Conservation (phyloP, 2,888 invertebrate genomes). For the Antheraea assamensis region DNA sequence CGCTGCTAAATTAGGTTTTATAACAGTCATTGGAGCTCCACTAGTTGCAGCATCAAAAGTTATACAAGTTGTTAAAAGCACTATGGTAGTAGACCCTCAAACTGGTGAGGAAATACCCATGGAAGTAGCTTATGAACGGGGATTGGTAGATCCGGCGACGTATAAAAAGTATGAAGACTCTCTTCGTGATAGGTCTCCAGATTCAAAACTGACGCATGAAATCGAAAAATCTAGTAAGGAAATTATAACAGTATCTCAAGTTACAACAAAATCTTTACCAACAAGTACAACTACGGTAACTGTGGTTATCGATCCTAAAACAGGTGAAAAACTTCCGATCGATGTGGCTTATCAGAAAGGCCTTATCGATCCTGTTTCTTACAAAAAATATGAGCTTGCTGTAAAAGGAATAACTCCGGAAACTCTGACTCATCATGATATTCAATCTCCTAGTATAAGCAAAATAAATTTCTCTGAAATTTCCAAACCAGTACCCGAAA, state of each 20-base stretch:
- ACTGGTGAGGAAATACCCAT: slow-evolving; percentile 91
- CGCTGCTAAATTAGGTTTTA: slow-evolving; percentile 89
- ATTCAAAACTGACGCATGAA: slow-evolving; percentile 44
- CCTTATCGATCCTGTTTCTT: slow-evolving; percentile 70
- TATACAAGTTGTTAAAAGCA: slow-evolving; percentile 84
- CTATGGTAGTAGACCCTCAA: slow-evolving; percentile 89
- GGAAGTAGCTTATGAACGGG: slow-evolving; percentile 90
- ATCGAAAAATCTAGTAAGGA: slow-evolving; percentile 41
- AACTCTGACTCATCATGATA: slow-evolving; percentile 30
- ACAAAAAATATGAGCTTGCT: slow-evolving; percentile 73
- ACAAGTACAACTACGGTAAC: slow-evolving; percentile 34
- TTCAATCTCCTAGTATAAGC: slow-evolving; percentile 35
- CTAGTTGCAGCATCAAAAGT: slow-evolving; percentile 87
- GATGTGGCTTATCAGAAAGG: slow-evolving; percentile 85
- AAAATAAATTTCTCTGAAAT: slow-evolving; percentile 40
- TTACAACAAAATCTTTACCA: slow-evolving; percentile 55
- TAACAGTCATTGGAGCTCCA: slow-evolving; percentile 89
- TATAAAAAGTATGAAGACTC: slow-evolving; percentile 79
- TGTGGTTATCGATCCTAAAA: slow-evolving; percentile 85
- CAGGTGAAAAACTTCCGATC: slow-evolving; percentile 86
- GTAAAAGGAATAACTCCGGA: slow-evolving; percentile 52
- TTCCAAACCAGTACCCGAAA: slow-evolving; percentile 41
- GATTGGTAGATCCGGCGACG: slow-evolving; percentile 84
- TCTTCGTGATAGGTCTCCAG: slow-evolving; percentile 61
- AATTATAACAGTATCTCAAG: slow-evolving; percentile 46